Evolutionary conservation across 1,140 invertebrate genomes (phyloP).

Genomic region (Mya arenaria): DNA sequence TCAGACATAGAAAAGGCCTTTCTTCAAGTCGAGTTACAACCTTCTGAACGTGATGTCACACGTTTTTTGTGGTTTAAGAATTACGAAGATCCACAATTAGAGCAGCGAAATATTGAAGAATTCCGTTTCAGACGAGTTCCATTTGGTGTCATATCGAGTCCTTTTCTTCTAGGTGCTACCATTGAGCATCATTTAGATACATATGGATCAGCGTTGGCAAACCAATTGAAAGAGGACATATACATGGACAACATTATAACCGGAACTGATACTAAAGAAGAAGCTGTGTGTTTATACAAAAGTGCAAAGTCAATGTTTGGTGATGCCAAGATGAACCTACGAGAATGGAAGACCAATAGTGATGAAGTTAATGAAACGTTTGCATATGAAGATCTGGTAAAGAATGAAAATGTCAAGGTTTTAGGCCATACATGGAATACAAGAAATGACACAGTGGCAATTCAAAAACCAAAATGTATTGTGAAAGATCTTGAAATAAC

Average conservation of each 20-base stretch:
- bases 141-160: conserved; percentile 46
- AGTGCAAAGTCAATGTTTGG: conserved; percentile 31
- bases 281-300: background rate
- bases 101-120: background rate
- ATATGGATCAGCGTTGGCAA: conserved; percentile 2
- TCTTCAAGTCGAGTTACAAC: conserved; percentile 27
- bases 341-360: conserved; percentile 15
- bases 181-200: conserved; percentile 23
- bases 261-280: background rate
- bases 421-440: conserved; percentile 10
- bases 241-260: conserved; percentile 48
- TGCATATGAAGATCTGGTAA: background rate
- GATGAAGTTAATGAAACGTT: background rate
- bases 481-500: background rate
- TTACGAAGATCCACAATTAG: background rate
- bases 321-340: conserved; percentile 42
- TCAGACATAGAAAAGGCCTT: conserved; percentile 40
- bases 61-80: conserved; percentile 28
- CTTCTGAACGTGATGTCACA: conserved; percentile 7
- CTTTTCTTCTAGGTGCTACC: conserved; percentile 4
- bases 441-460: background rate
- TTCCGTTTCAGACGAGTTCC: conserved; percentile 10
- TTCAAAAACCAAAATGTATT: background rate
- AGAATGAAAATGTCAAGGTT: conserved; percentile 2
- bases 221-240: conserved; percentile 40